Conservation (phyloP, 2,113 vertebrate species). For the Eulemur macaco region DNA sequence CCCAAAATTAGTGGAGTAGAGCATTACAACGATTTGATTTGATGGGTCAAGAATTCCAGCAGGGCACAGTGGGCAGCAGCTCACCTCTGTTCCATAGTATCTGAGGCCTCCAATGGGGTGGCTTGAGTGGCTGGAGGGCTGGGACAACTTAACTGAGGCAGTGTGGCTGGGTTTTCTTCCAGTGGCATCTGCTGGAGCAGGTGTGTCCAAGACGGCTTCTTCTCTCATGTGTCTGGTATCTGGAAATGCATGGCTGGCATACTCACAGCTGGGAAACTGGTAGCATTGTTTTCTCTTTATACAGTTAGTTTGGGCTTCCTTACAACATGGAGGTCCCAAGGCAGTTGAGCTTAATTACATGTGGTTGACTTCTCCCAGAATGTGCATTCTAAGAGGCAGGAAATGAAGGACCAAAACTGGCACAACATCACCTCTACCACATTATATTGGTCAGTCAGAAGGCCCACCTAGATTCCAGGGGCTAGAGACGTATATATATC, state of each 20-base stretch:
- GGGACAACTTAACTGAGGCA: neutral
- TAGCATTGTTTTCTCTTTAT: neutral
- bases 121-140: neutral
- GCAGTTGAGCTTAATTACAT: neutral
- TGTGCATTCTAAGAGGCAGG: neutral
- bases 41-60: neutral
- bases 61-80: neutral
- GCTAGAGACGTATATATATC: neutral
- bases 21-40: neutral
- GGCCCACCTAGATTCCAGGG: neutral
- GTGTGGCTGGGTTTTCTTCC: neutral
- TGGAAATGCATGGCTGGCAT: neutral
- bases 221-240: neutral
- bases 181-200: neutral
- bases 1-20: neutral
- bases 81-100: neutral
- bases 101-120: neutral
- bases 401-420: neutral
- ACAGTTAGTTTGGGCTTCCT: neutral
- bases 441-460: neutral
- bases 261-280: neutral
- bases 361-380: neutral
- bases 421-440: neutral
- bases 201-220: neutral
- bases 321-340: neutral